Percentiles rank a stretch among this genome's conserved stretches.
Conservation (phyloP, 2,113 vertebrate genomes). For the Pachycephala philippinensis region DNA sequence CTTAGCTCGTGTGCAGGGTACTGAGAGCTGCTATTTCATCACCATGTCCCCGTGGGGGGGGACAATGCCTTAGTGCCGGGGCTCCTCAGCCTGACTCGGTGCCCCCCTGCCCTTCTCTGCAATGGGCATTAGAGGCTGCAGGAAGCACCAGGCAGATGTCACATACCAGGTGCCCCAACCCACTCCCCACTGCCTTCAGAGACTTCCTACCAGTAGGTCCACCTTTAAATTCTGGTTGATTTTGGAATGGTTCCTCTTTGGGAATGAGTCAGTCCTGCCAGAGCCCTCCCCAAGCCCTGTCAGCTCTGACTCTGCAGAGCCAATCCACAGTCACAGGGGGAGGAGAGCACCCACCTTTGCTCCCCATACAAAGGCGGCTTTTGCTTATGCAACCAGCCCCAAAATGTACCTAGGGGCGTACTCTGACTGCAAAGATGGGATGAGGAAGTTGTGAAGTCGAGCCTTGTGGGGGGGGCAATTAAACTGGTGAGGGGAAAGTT, state of each 20-base stretch:
- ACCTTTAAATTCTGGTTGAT: not conserved
- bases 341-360: not conserved
- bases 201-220: not conserved
- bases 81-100: not conserved
- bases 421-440: not conserved
- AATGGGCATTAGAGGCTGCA: not conserved
- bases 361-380: fast-evolving
- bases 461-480: not conserved
- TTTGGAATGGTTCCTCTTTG: not conserved
- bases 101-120: not conserved
- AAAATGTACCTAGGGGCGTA: not conserved
- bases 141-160: not conserved
- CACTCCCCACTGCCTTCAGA: not conserved
- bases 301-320: not conserved
- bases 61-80: fast-evolving
- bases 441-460: not conserved
- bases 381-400: not conserved
- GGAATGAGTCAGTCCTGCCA: not conserved
- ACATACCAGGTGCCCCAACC: not conserved
- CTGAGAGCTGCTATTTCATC: not conserved
- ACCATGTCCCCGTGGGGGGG: not conserved
- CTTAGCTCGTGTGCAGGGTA: not conserved
- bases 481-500: not conserved
- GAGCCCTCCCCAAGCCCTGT: not conserved
- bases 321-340: not conserved